phyloP scores from a whole-genome alignment of 2,113 vertebrate genomes.

The Grammomys surdaster region DNA sequence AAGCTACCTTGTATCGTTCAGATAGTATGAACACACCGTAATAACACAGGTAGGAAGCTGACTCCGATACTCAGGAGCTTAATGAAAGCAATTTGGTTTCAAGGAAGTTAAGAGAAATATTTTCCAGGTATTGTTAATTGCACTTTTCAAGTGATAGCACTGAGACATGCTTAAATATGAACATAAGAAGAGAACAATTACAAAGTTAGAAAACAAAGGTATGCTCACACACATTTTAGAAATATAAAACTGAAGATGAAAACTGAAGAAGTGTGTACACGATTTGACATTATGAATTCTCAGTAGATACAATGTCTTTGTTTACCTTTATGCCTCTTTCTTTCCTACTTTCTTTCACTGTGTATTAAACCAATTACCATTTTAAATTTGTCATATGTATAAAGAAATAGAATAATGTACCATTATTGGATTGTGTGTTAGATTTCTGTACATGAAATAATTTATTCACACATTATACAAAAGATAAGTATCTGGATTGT shows the following conservation, averaged over 20 bases:
- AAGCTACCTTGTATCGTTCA: background rate
- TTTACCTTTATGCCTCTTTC: background rate
- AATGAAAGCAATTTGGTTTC: slow-evolving; percentile 57
- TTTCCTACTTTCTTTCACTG: background rate
- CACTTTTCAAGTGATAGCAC: background rate
- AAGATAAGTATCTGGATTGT: background rate
- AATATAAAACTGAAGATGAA: background rate
- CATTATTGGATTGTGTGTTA: background rate
- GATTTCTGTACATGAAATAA: background rate
- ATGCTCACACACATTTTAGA: slow-evolving; percentile 5
- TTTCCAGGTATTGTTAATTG: slow-evolving; percentile 6
- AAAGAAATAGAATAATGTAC: background rate
- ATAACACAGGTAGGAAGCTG: background rate
- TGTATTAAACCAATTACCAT: background rate
- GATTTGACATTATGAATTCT: background rate
- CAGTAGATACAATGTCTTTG: background rate
- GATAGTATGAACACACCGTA: background rate
- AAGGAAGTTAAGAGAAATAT: slow-evolving; percentile 14
- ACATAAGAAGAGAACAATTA: background rate
- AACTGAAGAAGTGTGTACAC: background rate
- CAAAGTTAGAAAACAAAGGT: background rate
- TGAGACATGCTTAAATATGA: background rate
- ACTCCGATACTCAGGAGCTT: background rate
- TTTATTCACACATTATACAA: background rate
- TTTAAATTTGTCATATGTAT: background rate